These are phyloP conservation scores for Macrostomum lignano DNA, from an alignment of 1,140 invertebrate genomes.

Conservation along the genomic window DNA sequence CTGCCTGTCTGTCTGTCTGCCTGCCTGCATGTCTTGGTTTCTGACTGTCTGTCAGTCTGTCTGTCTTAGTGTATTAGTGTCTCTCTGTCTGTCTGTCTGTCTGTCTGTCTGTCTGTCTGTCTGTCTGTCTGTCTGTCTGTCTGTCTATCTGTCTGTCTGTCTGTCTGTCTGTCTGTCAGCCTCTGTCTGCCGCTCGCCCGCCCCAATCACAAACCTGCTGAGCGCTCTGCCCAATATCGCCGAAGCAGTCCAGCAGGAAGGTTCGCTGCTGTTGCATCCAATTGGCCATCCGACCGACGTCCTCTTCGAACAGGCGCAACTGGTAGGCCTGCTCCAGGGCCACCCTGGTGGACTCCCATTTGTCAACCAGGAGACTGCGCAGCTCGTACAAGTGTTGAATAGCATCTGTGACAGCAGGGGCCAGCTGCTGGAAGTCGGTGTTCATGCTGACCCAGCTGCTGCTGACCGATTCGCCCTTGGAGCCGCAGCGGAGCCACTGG, in stretches of 20 bases:
- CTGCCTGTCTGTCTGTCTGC: too few species aligned
- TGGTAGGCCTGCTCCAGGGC: slow-evolving; percentile 69
- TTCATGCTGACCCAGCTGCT: slow-evolving; percentile 4
- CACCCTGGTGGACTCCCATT: slow-evolving; percentile 37
- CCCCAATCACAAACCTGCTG: not conserved
- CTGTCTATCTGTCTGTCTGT: too few species aligned
- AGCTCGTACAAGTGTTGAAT: not conserved
- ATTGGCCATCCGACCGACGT: slow-evolving; percentile 39
- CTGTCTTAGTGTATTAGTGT: too few species aligned
- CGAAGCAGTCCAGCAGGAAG: not conserved
- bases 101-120: too few species aligned
- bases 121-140: too few species aligned
- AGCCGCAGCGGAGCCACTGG: slow-evolving; percentile 1
- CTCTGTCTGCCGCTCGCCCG: too few species aligned
- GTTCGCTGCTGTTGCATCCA: slow-evolving; percentile 3
- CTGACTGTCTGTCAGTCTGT: too few species aligned
- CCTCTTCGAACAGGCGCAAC: slow-evolving; percentile 69
- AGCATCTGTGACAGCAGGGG: not conserved
- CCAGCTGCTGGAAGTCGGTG: slow-evolving; percentile 4
- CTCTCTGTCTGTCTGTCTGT: too few species aligned
- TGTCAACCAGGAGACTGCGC: not conserved
- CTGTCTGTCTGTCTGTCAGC: too few species aligned
- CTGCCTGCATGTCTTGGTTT: too few species aligned
- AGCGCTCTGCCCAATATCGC: slow-evolving; percentile 3
- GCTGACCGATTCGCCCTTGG: not conserved